Percentiles rank a stretch among this genome's conserved stretches.
Evolutionary conservation across 2,113 vertebrate species (phyloP).

Genomic region (Genyomyrus donnyi): DNA sequence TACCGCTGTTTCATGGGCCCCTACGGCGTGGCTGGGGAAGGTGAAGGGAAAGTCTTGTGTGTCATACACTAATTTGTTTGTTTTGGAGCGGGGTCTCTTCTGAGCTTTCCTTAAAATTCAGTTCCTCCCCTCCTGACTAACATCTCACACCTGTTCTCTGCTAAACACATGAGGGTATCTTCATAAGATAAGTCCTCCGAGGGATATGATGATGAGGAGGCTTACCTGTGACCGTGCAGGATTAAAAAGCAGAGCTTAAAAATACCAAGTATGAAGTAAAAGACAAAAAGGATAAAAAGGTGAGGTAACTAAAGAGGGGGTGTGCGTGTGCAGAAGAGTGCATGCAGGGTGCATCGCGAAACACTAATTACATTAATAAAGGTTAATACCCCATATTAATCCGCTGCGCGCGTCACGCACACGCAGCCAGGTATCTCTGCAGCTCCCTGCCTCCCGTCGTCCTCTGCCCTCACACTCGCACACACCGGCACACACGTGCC

Average conservation of each 20-base stretch:
- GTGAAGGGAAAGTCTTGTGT: background rate
- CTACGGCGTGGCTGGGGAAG: background rate
- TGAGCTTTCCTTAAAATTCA: background rate
- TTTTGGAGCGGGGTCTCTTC: background rate
- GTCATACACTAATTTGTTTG: slow-evolving; percentile 11
- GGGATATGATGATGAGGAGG: background rate
- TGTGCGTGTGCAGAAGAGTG: background rate
- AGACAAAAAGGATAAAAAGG: background rate
- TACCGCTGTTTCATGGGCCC: background rate
- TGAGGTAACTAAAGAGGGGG: background rate
- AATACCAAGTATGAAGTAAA: background rate
- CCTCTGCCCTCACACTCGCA: background rate
- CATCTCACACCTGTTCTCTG: slow-evolving; percentile 38
- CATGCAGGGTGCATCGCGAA: background rate
- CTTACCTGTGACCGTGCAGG: background rate
- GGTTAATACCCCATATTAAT: background rate
- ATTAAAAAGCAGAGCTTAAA: background rate
- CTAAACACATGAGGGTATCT: slow-evolving; percentile 36
- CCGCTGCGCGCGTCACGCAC: background rate
- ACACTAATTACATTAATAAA: no score
- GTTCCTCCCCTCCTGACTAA: slow-evolving; percentile 33
- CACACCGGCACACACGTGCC: background rate
- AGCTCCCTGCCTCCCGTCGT: background rate
- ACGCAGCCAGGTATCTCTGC: background rate
- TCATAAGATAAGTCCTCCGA: background rate